phyloP scores from a whole-genome alignment of 1,140 invertebrate species.

The Dendroctonus valens region DNA sequence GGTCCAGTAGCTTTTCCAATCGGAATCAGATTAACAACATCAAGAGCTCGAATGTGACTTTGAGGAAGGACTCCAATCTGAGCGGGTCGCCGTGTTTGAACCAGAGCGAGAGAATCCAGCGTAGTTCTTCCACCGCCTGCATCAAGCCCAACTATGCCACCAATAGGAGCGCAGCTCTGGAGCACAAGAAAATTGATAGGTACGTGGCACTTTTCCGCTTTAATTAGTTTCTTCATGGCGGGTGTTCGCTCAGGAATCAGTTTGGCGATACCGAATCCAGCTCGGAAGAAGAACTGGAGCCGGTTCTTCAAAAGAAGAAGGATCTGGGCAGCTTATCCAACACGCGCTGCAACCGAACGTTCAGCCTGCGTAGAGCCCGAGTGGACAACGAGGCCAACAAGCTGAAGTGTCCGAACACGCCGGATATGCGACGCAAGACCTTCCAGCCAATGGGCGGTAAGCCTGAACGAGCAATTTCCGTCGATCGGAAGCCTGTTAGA shows the following conservation, averaged over 20 bases:
- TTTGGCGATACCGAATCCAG: constrained; percentile 50
- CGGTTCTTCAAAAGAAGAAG: constrained; percentile 43
- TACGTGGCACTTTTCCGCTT: neutral
- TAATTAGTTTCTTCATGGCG: neutral
- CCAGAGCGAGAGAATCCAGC: constrained; percentile 43
- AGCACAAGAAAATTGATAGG: constrained; percentile 46
- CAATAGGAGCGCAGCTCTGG: constrained; percentile 32
- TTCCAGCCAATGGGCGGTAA: constrained; percentile 37
- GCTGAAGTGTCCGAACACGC: constrained; percentile 55
- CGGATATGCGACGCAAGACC: constrained; percentile 53
- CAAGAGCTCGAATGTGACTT: constrained; percentile 41
- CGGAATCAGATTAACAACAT: constrained; percentile 44
- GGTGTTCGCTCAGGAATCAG: constrained; percentile 34
- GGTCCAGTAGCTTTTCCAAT: constrained; percentile 49
- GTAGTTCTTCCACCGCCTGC: constrained; percentile 46
- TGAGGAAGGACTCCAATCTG: constrained; percentile 41
- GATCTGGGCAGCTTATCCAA: constrained; percentile 51
- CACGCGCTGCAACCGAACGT: constrained; percentile 57
- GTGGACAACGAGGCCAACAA: constrained; percentile 40
- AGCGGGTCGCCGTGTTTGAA: constrained; percentile 41
- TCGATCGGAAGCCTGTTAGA: constrained; percentile 46
- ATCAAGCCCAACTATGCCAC: constrained; percentile 41
- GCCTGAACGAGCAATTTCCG: constrained; percentile 45
- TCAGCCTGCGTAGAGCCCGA: constrained; percentile 48
- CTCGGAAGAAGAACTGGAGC: constrained; percentile 48